These are phyloP conservation scores for Microdon myrmicae DNA, from an alignment of 2,888 invertebrate species.

Conservation along the genomic window DNA sequence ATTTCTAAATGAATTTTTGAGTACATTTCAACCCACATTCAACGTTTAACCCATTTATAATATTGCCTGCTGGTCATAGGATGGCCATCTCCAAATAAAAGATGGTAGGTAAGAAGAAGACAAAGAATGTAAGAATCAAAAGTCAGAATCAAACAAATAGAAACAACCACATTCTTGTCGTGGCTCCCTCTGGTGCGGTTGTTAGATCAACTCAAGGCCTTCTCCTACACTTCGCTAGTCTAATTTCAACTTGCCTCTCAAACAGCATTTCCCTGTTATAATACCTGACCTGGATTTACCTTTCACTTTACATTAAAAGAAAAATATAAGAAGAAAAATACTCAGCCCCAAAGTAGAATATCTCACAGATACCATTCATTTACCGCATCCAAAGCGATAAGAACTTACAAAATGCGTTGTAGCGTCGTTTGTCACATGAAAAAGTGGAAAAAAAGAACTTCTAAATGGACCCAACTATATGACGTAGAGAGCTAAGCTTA, in stretches of 20 bases:
- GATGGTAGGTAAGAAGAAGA: too few species aligned
- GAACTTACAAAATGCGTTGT: constrained; percentile 21
- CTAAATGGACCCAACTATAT: too few species aligned
- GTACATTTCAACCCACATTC: constrained; percentile 34
- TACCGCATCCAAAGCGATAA: constrained; percentile 30
- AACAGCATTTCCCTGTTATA: constrained; percentile 27
- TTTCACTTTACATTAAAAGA: constrained; percentile 9
- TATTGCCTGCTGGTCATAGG: constrained; percentile 46
- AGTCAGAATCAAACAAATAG: background rate
- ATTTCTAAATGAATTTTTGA: constrained; percentile 29
- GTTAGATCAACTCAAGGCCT: constrained; percentile 37
- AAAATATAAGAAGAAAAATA: constrained; percentile 17
- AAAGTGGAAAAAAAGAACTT: too few species aligned
- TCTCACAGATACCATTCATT: constrained; percentile 44
- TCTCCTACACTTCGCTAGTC: constrained; percentile 1
- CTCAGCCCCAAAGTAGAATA: constrained; percentile 29
- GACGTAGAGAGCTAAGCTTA: constrained; percentile 5
- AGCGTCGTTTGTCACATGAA: constrained; percentile 26
- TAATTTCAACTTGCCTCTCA: too few species aligned
- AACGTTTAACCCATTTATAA: constrained; percentile 49
- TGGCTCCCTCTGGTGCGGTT: constrained; percentile 38
- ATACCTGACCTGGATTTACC: constrained; percentile 48
- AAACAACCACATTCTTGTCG: constrained; percentile 23
- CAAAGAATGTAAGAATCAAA: too few species aligned
- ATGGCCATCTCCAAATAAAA: too few species aligned